Conservation (phyloP, 2,888 invertebrate genomes). For the Lydus trimaculatus region DNA sequence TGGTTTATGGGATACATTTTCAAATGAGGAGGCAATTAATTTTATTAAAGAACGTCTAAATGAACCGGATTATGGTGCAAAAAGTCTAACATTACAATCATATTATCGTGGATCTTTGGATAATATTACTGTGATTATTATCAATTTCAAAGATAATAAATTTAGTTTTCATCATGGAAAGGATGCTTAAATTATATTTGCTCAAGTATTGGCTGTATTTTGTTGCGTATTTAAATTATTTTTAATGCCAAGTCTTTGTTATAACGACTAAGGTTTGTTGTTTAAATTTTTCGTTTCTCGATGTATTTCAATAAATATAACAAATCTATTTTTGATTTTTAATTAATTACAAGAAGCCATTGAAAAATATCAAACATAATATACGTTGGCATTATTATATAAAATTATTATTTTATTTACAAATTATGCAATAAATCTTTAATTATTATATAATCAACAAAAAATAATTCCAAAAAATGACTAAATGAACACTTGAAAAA, state of each 20-base stretch:
- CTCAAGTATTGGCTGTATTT: no score
- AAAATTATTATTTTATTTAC: not conserved
- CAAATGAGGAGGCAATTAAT: conserved; percentile 92
- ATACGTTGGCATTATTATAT: not conserved
- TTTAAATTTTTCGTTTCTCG: not conserved
- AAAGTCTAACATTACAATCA: conserved; percentile 88
- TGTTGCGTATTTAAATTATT: not conserved
- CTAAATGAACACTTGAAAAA: not conserved
- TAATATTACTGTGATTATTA: conserved; percentile 93
- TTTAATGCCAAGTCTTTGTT: no score
- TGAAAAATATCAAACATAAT: not conserved
- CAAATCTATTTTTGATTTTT: not conserved
- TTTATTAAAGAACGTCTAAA: conserved; percentile 85
- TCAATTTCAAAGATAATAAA: conserved; percentile 74
- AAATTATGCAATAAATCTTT: not conserved
- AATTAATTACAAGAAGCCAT: not conserved
- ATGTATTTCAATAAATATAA: conserved; percentile 4
- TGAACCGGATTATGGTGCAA: conserved; percentile 90
- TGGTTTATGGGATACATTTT: conserved; percentile 96
- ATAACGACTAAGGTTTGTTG: conserved; percentile 33
- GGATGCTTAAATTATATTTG: not conserved
- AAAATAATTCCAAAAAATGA: not conserved
- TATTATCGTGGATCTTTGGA: conserved; percentile 92
- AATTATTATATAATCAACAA: conserved; percentile 1
- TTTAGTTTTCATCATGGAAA: conserved; percentile 38